Base-by-base conservation (phyloP, 37 sponge, comb jelly and placozoan genomes). In the Haliclona indistincta region DNA sequence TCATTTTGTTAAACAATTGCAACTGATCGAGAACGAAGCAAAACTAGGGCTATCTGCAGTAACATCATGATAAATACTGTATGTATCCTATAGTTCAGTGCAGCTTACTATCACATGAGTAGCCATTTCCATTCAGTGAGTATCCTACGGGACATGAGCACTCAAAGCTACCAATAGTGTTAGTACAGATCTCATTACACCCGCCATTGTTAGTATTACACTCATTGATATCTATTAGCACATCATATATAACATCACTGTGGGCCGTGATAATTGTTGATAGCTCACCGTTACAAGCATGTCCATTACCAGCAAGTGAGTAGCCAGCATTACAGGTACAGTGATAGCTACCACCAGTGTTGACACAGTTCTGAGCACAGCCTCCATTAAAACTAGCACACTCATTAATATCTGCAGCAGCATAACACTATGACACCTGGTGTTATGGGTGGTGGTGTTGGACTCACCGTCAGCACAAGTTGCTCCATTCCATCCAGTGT, bases 381-480 rank as follows among this genome's bases (percentile, higher is more conserved):
- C 70, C 75, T 40, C 76, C 81, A 61, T 74, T 87, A 43, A 29
- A 41, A 0, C 56, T 41, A 26, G 54, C 23, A 45, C 88, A 87
- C 41, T 87, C 88, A 74, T 87, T 68, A 28, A 87, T 34, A 51
- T 86, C 87, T 75, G 30, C 11, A 58, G n/a, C 25, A n/a, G n/a
- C n/a, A n/a, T n/a, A n/a, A n/a, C n/a, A n/a, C n/a, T n/a, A n/a
- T n/a, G n/a, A n/a, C n/a, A n/a, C n/a, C n/a, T n/a, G n/a, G n/a
- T n/a, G n/a, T n/a, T n/a, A n/a, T n/a, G n/a, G n/a, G n/a, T n/a
- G n/a, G n/a, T n/a, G n/a, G n/a, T n/a, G n/a, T n/a, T n/a, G n/a
- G n/a, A n/a, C n/a, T n/a, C n/a, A n/a, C n/a, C n/a, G n/a, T n/a
- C n/a, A n/a, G n/a, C n/a, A n/a, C n/a, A n/a, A n/a, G n/a, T n/a